These are phyloP conservation scores for Molorchus minor DNA, from an alignment of 2,888 invertebrate species.

Conservation along the genomic window DNA sequence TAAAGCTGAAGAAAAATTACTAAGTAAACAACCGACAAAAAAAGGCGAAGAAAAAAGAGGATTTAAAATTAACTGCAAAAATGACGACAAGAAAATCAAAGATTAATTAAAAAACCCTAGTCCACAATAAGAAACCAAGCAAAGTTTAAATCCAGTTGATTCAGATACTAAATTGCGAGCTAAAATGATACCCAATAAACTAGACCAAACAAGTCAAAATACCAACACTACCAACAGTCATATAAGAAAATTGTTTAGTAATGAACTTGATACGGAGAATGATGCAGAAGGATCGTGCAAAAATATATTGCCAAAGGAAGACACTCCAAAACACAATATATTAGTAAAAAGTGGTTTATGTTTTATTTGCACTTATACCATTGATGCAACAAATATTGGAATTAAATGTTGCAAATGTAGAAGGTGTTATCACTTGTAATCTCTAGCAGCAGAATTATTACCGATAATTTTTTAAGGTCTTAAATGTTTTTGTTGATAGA, in stretches of 20 bases:
- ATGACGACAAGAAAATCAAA: neutral
- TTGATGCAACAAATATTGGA: neutral
- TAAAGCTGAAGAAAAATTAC: neutral
- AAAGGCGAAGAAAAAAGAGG: neutral
- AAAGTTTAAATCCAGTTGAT: neutral
- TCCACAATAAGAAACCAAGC: neutral
- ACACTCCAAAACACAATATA: neutral
- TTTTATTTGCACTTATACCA: neutral
- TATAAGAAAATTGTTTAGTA: neutral
- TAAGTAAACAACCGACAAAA: neutral
- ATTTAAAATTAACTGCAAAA: neutral
- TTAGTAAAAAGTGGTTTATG: neutral
- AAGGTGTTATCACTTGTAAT: too few relatives aligned
- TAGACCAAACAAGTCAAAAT: neutral
- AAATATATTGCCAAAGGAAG: neutral
- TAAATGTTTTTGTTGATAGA: too few relatives aligned
- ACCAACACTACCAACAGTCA: neutral
- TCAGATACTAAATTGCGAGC: neutral
- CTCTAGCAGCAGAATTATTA: too few relatives aligned
- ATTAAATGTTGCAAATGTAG: neutral
- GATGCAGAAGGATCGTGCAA: neutral
- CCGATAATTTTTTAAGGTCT: too few relatives aligned
- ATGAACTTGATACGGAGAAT: neutral
- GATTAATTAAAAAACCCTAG: neutral
- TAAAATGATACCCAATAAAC: neutral